These are phyloP conservation scores for Hypocryptadius cinnamomeus DNA, from an alignment of 2,113 vertebrate species.

Conservation along the genomic window DNA sequence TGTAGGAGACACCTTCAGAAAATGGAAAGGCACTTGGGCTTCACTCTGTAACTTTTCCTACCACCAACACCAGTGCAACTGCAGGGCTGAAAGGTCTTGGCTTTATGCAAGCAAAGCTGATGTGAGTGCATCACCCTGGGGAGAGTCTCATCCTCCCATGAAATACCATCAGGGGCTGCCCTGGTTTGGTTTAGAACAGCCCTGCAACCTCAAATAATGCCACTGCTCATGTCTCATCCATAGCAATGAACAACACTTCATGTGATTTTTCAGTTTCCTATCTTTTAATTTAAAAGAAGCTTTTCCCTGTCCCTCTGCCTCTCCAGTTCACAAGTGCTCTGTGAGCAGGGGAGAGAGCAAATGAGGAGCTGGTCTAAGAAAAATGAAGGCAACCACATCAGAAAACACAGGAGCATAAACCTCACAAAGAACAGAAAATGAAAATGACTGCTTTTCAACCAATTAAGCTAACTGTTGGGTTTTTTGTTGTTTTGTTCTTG, in stretches of 20 bases:
- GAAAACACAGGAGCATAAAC: not conserved
- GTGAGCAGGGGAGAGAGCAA: not conserved
- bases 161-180: not conserved
- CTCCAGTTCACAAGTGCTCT: not conserved
- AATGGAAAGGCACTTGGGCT: not conserved
- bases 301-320: not conserved
- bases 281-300: not conserved
- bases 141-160: rapidly evolving
- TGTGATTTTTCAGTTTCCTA: not conserved
- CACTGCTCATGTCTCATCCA: not conserved
- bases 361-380: not conserved
- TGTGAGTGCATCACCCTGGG: not conserved
- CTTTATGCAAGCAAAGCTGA: not conserved
- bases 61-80: not conserved
- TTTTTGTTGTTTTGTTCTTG: not conserved
- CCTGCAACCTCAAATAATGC: not conserved
- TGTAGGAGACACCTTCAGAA: not conserved
- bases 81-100: not conserved
- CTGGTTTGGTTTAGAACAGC: not conserved
- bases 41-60: not conserved
- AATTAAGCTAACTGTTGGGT: not conserved
- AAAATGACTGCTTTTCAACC: conserved; percentile 7
- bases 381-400: conserved; percentile 43
- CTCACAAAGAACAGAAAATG: conserved; percentile 16
- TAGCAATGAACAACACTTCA: not conserved